Percentiles rank a stretch among this genome's conserved stretches.
Evolutionary conservation across 1,140 invertebrate genomes (phyloP).

Genomic region (Drosophila jambulina): DNA sequence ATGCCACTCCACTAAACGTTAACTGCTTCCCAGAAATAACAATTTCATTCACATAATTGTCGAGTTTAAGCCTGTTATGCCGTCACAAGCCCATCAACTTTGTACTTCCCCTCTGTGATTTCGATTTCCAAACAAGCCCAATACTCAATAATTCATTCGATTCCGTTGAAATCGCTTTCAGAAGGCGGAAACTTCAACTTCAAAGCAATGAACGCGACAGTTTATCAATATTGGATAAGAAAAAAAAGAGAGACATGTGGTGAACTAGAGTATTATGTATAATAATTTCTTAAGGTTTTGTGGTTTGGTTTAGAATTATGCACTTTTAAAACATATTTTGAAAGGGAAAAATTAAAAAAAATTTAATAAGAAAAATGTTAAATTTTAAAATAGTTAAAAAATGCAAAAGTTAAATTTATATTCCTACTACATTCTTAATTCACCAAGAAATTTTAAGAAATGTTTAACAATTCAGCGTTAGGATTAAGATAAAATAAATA

Average conservation of each 20-base stretch:
- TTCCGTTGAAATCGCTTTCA: slow-evolving; percentile 3
- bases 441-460: no score
- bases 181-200: slow-evolving; percentile 28
- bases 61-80: slow-evolving; percentile 16
- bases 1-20: neutral
- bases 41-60: slow-evolving; percentile 26
- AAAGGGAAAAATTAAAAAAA: neutral
- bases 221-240: slow-evolving; percentile 3
- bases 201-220: slow-evolving; percentile 25
- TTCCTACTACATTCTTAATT: no score
- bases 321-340: no score
- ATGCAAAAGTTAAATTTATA: no score
- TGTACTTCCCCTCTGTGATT: slow-evolving; percentile 1
- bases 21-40: slow-evolving; percentile 30
- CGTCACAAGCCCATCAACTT: slow-evolving; percentile 5
- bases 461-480: no score
- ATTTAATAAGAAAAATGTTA: no score
- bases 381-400: no score
- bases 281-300: neutral
- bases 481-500: no score
- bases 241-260: neutral
- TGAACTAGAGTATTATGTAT: neutral
- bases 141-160: slow-evolving; percentile 21
- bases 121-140: slow-evolving; percentile 6
- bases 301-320: neutral